Base-by-base conservation (phyloP, 2,888 invertebrate species). In the Schrankia costaestrigalis region DNA sequence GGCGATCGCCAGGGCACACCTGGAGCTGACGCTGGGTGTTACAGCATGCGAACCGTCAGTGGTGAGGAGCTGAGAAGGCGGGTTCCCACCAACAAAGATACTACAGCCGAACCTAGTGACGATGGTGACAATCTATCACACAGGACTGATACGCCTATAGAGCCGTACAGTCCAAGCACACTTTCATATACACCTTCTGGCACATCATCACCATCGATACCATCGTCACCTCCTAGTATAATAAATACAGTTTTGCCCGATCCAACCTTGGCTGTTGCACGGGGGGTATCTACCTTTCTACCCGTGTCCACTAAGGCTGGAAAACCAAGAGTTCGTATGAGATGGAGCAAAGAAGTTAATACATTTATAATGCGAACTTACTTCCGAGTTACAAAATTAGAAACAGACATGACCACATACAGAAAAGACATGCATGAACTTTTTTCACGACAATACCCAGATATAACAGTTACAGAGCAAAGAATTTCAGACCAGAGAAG, bases 291-390 rank as follows among this genome's bases (percentile, higher is more conserved):
- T 30, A 17, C 40, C 44, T 26, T 25, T 27, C 27, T 44, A 37
- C 45, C 42, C 18, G 46, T 28, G 42, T 39, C 47, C 41, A 43
- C 47, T 29, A 43, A 47, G 25, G 36, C 43, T 15, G 44, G 42
- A 0, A 48, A 51, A 38, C 22, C 35, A 5, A 35, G 43, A 31
- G n/a, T n/a, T n/a, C n/a, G n/a, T n/a, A n/a, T n/a, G n/a, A n/a
- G n/a, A n/a, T n/a, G n/a, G n/a, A n/a, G n/a, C n/a, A n/a, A n/a
- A n/a, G n/a, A n/a, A n/a, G n/a, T n/a, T n/a, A n/a, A n/a, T n/a
- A n/a, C n/a, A n/a, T n/a, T n/a, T n/a, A n/a, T n/a, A n/a, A n/a
- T n/a, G n/a, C n/a, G n/a, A n/a, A n/a, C n/a, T n/a, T 27, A 18
- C 28, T 36, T 5, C 31, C 11, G 3, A 1, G 11, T 27, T n/a